Evolutionary conservation across 53 echinoderm and acorn worm genomes (phyloP).

Genomic region (Temnopleurus reevesii): DNA sequence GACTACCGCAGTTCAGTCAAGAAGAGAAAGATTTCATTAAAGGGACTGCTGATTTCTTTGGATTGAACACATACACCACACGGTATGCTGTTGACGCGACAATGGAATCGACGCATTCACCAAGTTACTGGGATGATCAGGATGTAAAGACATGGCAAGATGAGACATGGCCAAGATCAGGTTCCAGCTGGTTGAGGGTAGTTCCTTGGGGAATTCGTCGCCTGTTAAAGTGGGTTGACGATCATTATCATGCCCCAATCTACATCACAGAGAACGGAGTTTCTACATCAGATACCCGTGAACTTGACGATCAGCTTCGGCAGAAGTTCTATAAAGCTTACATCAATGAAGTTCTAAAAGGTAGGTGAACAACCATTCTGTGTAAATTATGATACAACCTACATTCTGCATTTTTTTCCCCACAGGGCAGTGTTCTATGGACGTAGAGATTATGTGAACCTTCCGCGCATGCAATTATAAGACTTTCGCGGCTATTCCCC

Average conservation of each 20-base stretch:
- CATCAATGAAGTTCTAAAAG: constrained; percentile 90
- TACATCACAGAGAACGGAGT: constrained; percentile 90
- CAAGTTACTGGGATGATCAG: constrained; percentile 57
- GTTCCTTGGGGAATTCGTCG: constrained; percentile 81
- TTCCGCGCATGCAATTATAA: no score
- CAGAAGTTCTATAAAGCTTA: constrained; percentile 80
- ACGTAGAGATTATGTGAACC: no score
- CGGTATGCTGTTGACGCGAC: constrained; percentile 43
- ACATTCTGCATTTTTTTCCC: no score
- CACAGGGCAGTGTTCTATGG: no score
- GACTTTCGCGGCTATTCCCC: no score
- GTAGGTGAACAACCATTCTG: no score
- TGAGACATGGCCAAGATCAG: constrained; percentile 60
- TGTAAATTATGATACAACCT: no score
- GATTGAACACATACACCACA: constrained; percentile 86
- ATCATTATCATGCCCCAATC: constrained; percentile 63
- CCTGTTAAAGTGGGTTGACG: constrained; percentile 73
- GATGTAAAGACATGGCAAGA: constrained; percentile 41
- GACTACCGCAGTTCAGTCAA: constrained; percentile 75
- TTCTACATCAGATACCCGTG: constrained; percentile 64
- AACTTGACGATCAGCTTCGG: constrained; percentile 69
- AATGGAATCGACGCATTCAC: not conserved
- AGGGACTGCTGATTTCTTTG: constrained; percentile 82
- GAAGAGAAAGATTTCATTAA: constrained; percentile 64
- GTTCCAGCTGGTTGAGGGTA: constrained; percentile 74